Evolutionary conservation across 92 coral and sea anemone species (phyloP).

Genomic region (Desmophyllum pertusum): DNA sequence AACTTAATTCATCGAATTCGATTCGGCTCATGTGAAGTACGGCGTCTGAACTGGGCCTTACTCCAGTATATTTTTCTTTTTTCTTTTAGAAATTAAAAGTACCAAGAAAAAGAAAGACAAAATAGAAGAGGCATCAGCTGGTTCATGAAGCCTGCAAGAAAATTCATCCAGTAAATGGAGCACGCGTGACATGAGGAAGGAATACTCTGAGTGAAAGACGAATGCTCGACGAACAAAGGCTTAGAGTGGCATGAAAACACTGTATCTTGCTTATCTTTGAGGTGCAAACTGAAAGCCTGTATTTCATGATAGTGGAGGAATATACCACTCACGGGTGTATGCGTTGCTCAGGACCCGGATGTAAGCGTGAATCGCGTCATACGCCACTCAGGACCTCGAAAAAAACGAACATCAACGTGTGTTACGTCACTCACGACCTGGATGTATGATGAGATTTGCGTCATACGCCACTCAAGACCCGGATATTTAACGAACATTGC

Average conservation of each 20-base stretch:
- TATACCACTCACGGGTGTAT: too few relatives aligned
- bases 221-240: background rate
- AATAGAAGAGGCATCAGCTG: slow-evolving; percentile 10
- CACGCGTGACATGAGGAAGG: background rate
- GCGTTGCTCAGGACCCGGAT: too few relatives aligned
- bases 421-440: background rate
- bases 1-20: too few relatives aligned
- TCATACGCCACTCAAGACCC: background rate
- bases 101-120: slow-evolving; percentile 11
- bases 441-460: background rate
- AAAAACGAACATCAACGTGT: background rate
- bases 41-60: too few relatives aligned
- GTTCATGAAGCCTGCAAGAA: background rate
- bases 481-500: too few relatives aligned
- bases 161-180: background rate
- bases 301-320: too few relatives aligned
- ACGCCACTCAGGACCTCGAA: background rate
- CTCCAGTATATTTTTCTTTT: background rate
- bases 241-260: background rate
- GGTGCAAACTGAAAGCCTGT: too few relatives aligned
- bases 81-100: slow-evolving; percentile 12
- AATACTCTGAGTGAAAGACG: background rate
- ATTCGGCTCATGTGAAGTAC: too few relatives aligned
- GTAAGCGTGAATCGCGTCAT: too few relatives aligned
- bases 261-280: background rate